Conservation (phyloP, 2,797 vertebrate species). For the Megalops cyprinoides region DNA sequence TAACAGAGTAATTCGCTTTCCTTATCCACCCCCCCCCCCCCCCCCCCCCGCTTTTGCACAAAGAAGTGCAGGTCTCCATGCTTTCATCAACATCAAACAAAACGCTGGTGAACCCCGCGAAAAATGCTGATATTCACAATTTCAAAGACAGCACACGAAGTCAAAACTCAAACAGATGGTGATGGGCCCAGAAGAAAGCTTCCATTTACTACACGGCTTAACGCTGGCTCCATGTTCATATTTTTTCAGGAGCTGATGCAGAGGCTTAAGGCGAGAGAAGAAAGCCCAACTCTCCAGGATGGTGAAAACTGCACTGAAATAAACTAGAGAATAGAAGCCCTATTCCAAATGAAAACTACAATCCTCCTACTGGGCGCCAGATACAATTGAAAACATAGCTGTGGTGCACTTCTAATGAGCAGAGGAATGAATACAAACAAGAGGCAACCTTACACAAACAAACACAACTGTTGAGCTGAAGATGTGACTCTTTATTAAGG, state of each 20-base stretch:
- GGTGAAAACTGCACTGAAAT: not conserved
- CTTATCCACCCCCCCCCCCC: conserved; percentile 27
- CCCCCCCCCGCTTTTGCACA: conserved; percentile 9
- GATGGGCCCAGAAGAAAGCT: not conserved
- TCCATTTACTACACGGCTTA: not conserved
- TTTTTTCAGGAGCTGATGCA: not conserved
- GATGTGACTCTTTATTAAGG: not conserved
- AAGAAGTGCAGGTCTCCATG: conserved; percentile 20
- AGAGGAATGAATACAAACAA: not conserved
- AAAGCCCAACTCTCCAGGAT: not conserved
- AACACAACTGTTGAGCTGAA: not conserved
- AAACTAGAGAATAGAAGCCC: not conserved
- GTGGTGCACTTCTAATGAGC: not conserved
- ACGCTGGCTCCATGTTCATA: not conserved
- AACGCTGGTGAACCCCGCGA: conserved; percentile 12
- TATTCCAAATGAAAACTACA: not conserved
- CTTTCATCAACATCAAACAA: conserved; percentile 46
- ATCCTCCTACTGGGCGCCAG: not conserved
- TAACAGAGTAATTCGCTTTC: conserved; percentile 44
- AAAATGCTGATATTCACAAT: conserved; percentile 4
- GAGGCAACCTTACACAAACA: not conserved
- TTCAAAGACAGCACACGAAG: conserved; percentile 1
- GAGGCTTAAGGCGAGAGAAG: too few species aligned
- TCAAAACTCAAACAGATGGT: not conserved
- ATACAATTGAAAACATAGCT: not conserved